phyloP scores from a whole-genome alignment of 2,113 vertebrate genomes.

The Alethe castanea region DNA sequence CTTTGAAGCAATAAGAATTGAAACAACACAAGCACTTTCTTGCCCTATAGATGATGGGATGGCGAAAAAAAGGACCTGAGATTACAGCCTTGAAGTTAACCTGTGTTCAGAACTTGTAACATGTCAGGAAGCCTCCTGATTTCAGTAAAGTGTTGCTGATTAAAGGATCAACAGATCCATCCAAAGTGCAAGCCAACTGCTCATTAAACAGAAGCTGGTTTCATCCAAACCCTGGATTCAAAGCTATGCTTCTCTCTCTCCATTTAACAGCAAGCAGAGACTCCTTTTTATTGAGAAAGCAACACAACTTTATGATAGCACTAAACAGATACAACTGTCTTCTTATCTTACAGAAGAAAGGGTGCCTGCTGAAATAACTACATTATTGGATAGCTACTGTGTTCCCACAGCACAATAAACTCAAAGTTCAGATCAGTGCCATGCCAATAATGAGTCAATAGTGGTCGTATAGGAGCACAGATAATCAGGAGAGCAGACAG shows the following conservation, averaged over 20 bases:
- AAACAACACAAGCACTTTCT: background rate
- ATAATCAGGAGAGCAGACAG: background rate
- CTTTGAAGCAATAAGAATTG: background rate
- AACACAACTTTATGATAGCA: constrained; percentile 2
- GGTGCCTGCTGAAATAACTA: background rate
- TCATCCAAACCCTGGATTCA: background rate
- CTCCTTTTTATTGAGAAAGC: background rate
- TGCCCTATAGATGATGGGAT: background rate
- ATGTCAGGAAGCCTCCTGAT: background rate
- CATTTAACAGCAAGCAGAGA: background rate
- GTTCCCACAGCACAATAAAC: constrained; percentile 22
- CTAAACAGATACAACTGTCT: constrained; percentile 21
- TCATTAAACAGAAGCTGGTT: background rate
- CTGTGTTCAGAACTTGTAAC: background rate
- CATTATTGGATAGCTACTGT: constrained; percentile 16
- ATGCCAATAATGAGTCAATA: background rate
- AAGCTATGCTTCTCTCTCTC: background rate
- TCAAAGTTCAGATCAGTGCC: constrained; percentile 43
- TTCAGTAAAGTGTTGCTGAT: background rate
- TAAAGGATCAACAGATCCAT: background rate
- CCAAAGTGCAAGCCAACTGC: background rate
- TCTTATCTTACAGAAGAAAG: constrained; percentile 15
- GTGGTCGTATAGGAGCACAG: background rate
- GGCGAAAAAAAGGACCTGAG: background rate
- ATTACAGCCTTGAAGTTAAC: background rate